Conservation (phyloP, 2,797 vertebrate species). For the Babyrousa celebensis region DNA sequence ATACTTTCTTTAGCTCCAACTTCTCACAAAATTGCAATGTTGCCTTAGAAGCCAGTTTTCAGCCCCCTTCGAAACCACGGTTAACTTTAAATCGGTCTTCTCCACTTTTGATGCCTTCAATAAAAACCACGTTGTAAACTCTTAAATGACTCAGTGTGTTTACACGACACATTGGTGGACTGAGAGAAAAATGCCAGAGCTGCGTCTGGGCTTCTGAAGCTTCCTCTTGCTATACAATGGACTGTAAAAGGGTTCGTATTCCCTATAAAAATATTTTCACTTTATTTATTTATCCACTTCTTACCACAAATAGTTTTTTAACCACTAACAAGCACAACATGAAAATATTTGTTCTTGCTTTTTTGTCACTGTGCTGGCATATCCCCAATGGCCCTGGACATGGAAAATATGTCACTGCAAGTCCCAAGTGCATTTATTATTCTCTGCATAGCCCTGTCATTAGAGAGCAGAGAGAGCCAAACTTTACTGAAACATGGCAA, state of each 20-base stretch:
- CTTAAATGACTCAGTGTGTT: constrained; percentile 75
- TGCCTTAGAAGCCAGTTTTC: constrained; percentile 61
- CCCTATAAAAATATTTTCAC: constrained; percentile 87
- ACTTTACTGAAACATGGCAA: not conserved
- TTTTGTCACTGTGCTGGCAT: constrained; percentile 57
- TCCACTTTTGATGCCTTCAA: constrained; percentile 77
- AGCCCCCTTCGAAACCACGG: constrained; percentile 53
- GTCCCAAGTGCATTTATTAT: not conserved
- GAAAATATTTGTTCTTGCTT: constrained; percentile 85
- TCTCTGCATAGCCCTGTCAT: not conserved
- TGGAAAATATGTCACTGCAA: constrained; percentile 41
- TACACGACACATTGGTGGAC: constrained; percentile 64
- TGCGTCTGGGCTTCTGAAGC: constrained; percentile 71
- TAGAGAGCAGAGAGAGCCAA: not conserved
- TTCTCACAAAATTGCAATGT: constrained; percentile 42
- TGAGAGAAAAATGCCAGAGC: constrained; percentile 52
- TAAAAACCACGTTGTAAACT: constrained; percentile 70
- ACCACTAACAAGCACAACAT: constrained; percentile 81
- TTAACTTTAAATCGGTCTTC: constrained; percentile 76
- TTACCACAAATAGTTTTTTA: constrained; percentile 82
- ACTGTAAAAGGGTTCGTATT: constrained; percentile 87
- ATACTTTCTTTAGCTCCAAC: constrained; percentile 64
- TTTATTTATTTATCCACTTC: constrained; percentile 83
- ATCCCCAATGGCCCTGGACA: not conserved
- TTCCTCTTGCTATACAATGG: constrained; percentile 82